Conservation (phyloP, 1,140 invertebrate genomes). For the Dryas iulia region DNA sequence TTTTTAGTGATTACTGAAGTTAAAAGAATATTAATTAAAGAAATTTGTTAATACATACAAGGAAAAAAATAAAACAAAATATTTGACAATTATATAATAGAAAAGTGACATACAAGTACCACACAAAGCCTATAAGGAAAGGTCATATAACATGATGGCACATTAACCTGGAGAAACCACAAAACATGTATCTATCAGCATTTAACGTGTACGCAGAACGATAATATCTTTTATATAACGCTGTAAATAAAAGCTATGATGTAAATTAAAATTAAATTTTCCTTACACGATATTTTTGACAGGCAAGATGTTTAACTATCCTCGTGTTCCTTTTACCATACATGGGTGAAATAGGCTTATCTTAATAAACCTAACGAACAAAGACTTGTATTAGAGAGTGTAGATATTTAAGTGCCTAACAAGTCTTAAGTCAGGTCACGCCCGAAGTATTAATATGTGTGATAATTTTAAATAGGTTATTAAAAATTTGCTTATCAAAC, state of each 20-base stretch:
- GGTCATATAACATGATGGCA: constrained; percentile 10
- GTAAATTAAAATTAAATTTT: constrained; percentile 32
- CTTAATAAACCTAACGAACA: constrained; percentile 32
- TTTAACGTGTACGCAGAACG: constrained; percentile 25
- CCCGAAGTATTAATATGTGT: constrained; percentile 15
- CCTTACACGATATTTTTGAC: constrained; percentile 35
- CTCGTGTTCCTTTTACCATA: constrained; percentile 30
- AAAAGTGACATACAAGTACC: too few relatives aligned
- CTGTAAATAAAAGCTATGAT: constrained; percentile 31
- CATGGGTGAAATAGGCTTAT: constrained; percentile 34
- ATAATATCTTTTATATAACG: constrained; percentile 24
- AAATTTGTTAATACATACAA: too few relatives aligned
- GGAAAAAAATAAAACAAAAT: too few relatives aligned
- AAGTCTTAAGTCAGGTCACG: constrained; percentile 19
- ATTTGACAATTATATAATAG: too few relatives aligned
- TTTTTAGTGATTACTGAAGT: too few relatives aligned
- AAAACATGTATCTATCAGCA: constrained; percentile 20
- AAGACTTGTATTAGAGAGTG: constrained; percentile 24
- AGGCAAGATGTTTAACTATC: constrained; percentile 31
- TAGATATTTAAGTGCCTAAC: constrained; percentile 21
- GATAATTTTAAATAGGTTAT: constrained; percentile 8
- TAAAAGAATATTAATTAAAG: too few relatives aligned
- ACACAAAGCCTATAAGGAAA: constrained; percentile 19
- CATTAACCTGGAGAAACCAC: constrained; percentile 16
- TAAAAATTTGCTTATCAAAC: not conserved